phyloP scores from a whole-genome alignment of 1,140 invertebrate species.

The Sinonovacula constricta region DNA sequence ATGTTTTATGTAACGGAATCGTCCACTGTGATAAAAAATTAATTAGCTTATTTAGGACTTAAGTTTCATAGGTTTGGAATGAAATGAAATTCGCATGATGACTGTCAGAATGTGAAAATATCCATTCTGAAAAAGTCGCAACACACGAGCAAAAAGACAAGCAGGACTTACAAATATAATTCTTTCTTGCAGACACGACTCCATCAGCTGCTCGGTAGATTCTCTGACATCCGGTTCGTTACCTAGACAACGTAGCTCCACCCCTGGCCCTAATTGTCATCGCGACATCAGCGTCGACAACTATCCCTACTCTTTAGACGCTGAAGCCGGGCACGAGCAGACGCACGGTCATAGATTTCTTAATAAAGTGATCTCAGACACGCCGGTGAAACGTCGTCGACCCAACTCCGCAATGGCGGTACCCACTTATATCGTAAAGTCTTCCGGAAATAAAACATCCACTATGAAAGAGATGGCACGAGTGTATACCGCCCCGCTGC shows the following conservation, averaged over 20 bases:
- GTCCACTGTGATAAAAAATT: too few relatives aligned
- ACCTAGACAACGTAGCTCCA: background rate
- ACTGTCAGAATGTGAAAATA: too few relatives aligned
- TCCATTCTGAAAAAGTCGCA: too few relatives aligned
- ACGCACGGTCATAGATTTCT: slow-evolving; percentile 26
- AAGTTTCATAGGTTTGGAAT: too few relatives aligned
- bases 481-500: slow-evolving; percentile 40
- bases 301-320: slow-evolving; percentile 47
- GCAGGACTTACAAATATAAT: too few relatives aligned
- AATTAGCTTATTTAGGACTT: too few relatives aligned
- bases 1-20: too few relatives aligned
- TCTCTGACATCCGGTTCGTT: slow-evolving; percentile 26
- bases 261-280: slow-evolving; percentile 2
- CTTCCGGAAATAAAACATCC: slow-evolving; percentile 31
- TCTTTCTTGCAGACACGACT: too few relatives aligned
- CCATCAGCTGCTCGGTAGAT: too few relatives aligned
- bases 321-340: slow-evolving; percentile 16
- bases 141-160: too few relatives aligned
- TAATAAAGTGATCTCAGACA: slow-evolving; percentile 7
- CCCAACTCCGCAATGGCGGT: slow-evolving; percentile 48
- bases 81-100: too few relatives aligned
- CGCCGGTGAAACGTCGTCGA: slow-evolving; percentile 35
- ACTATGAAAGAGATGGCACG: slow-evolving; percentile 51
- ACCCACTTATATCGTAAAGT: background rate
- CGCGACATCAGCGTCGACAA: slow-evolving; percentile 55